phyloP scores from a whole-genome alignment of 2,113 vertebrate species.

The Malurus cyaneus region DNA sequence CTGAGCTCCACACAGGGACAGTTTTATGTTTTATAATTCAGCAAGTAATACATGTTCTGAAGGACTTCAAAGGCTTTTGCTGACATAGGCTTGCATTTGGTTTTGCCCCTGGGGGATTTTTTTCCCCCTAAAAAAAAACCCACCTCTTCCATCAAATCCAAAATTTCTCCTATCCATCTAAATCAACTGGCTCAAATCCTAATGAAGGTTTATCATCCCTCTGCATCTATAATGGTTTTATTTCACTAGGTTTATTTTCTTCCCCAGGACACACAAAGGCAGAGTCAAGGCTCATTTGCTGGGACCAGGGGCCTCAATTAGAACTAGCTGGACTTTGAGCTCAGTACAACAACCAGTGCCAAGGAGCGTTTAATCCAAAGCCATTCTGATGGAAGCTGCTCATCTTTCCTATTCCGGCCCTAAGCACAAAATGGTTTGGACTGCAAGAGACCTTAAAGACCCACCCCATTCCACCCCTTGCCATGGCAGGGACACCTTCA shows the following conservation, averaged over 20 bases:
- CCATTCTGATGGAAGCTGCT: slow-evolving; percentile 12
- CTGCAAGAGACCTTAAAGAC: background rate
- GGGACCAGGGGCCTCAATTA: slow-evolving; percentile 15
- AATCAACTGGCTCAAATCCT: slow-evolving; percentile 41
- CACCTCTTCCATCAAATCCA: slow-evolving; percentile 28
- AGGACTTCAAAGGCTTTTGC: slow-evolving; percentile 15
- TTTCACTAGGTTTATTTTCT: slow-evolving; percentile 39
- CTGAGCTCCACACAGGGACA: background rate
- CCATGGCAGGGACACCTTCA: background rate
- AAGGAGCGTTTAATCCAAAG: background rate
- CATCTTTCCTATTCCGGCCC: background rate
- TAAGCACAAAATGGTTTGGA: background rate
- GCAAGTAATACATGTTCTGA: slow-evolving; percentile 16
- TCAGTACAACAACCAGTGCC: background rate
- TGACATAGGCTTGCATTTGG: background rate
- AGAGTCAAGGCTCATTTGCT: background rate
- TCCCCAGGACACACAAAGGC: slow-evolving; percentile 22
- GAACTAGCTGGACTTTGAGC: background rate
- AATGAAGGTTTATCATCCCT: slow-evolving; percentile 27
- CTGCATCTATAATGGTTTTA: slow-evolving; percentile 48
- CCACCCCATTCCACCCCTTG: background rate
- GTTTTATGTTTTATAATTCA: background rate
- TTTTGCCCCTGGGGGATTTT: background rate
- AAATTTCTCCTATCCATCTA: slow-evolving; percentile 39
- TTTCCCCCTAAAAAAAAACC: background rate